Conservation (phyloP, 2,113 vertebrate species). For the Aldabrachelys gigantea region DNA sequence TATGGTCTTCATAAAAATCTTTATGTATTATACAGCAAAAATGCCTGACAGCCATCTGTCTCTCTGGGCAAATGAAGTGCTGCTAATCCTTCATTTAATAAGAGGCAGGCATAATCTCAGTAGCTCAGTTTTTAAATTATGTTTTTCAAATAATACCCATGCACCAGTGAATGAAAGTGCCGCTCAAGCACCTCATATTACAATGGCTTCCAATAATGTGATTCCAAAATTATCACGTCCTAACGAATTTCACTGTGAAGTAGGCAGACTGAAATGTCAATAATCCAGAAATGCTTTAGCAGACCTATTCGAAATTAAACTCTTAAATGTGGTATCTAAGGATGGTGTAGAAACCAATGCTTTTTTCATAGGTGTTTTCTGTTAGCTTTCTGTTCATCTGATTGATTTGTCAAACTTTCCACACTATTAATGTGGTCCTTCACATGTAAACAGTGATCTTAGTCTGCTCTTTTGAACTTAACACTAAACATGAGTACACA, state of each 20-base stretch:
- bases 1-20: not conserved
- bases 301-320: conserved; percentile 61
- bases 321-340: conserved; percentile 66
- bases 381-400: conserved; percentile 50
- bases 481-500: conserved; percentile 37
- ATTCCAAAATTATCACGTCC: conserved; percentile 57
- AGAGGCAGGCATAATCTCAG: conserved; percentile 80
- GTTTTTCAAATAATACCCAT: conserved; percentile 59
- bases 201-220: conserved; percentile 52
- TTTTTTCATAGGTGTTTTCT: conserved; percentile 15
- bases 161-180: conserved; percentile 37
- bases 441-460: conserved; percentile 63
- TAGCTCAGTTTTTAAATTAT: conserved; percentile 66
- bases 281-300: conserved; percentile 66
- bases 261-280: conserved; percentile 65
- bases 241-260: conserved; percentile 69
- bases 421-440: conserved; percentile 64
- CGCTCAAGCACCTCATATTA: conserved; percentile 11
- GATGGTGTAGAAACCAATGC: conserved; percentile 59
- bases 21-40: conserved; percentile 30
- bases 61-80: conserved; percentile 67
- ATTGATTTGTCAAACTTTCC: conserved; percentile 66
- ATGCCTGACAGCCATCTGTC: conserved; percentile 58
- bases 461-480: conserved; percentile 52
- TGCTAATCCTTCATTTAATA: conserved; percentile 84